Percentiles rank a stretch among this genome's conserved stretches.
These are phyloP conservation scores for Oreocharis arfaki DNA, from an alignment of 2,113 vertebrate species.

Conservation along the genomic window DNA sequence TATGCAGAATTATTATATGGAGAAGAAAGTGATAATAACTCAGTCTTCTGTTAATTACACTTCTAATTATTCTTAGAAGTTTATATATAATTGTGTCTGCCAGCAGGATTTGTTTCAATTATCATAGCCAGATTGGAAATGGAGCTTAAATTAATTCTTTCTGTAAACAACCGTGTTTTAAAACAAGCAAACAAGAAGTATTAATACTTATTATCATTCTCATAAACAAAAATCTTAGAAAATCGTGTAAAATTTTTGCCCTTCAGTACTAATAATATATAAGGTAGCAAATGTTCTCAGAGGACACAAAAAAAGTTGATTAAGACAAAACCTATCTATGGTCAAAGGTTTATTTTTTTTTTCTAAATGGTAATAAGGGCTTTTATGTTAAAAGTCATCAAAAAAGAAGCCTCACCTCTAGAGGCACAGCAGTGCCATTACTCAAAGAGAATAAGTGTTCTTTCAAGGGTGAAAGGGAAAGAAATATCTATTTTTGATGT, in stretches of 20 bases:
- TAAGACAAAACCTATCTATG: background rate
- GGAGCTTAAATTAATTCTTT: conserved; percentile 38
- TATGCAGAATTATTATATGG: conserved; percentile 2
- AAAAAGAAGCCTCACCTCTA: background rate
- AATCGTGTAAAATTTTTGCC: background rate
- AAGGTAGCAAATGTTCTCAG: background rate
- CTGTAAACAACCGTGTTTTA: conserved; percentile 20
- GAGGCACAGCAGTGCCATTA: background rate
- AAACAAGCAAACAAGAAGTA: background rate
- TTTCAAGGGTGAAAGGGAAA: background rate
- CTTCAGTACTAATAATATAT: background rate
- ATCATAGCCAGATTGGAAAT: conserved; percentile 38
- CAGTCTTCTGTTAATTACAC: conserved; percentile 57
- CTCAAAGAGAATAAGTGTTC: background rate
- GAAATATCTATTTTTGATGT: background rate
- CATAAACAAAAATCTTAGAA: background rate
- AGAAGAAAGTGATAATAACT: conserved; percentile 14
- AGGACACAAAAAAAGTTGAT: background rate
- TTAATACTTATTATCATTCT: conserved; percentile 10
- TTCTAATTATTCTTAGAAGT: conserved; percentile 58
- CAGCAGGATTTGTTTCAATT: conserved; percentile 28
- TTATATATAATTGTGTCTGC: conserved; percentile 47
- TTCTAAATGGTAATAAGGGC: background rate
- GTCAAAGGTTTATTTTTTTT: background rate
- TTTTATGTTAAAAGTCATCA: conserved; percentile 32